Percentiles rank a stretch among this genome's conserved stretches.
Conservation (phyloP, 1,140 invertebrate species). For the Cyphomyrmex costatus region DNA sequence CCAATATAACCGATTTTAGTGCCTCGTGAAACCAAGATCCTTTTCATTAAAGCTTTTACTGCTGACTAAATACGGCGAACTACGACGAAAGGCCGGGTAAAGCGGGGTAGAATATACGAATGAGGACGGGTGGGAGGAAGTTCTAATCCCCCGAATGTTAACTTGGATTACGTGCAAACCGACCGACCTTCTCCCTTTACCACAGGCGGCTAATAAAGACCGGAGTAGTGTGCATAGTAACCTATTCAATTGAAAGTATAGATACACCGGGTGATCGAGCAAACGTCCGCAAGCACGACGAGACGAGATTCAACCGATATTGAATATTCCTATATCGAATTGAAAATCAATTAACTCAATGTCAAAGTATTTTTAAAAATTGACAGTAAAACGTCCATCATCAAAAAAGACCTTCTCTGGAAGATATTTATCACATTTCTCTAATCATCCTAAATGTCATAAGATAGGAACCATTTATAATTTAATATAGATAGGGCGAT, state of each 20-base stretch:
- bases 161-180: slow-evolving; percentile 67
- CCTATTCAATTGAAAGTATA: slow-evolving; percentile 55
- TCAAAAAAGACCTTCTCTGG: no score
- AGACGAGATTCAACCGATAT: slow-evolving; percentile 22
- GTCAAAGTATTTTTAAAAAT: not conserved
- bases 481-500: no score
- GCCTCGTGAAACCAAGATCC: slow-evolving; percentile 75
- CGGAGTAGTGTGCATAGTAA: slow-evolving; percentile 64
- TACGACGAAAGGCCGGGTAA: slow-evolving; percentile 44
- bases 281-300: not conserved
- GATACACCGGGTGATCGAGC: slow-evolving; percentile 51
- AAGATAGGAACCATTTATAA: no score
- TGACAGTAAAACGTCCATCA: not conserved
- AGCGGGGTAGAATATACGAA: slow-evolving; percentile 20
- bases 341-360: slow-evolving; percentile 10
- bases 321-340: slow-evolving; percentile 26
- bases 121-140: slow-evolving; percentile 24
- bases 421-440: no score
- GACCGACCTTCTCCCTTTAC: slow-evolving; percentile 51
- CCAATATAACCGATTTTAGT: slow-evolving; percentile 80
- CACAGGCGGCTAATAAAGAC: slow-evolving; percentile 62
- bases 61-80: slow-evolving; percentile 80
- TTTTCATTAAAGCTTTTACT: slow-evolving; percentile 82
- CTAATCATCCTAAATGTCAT: no score
- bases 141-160: slow-evolving; percentile 69